Evolutionary conservation across 37 sponge, comb jelly and placozoan species (phyloP).

Genomic region (Axinella damicornis): DNA sequence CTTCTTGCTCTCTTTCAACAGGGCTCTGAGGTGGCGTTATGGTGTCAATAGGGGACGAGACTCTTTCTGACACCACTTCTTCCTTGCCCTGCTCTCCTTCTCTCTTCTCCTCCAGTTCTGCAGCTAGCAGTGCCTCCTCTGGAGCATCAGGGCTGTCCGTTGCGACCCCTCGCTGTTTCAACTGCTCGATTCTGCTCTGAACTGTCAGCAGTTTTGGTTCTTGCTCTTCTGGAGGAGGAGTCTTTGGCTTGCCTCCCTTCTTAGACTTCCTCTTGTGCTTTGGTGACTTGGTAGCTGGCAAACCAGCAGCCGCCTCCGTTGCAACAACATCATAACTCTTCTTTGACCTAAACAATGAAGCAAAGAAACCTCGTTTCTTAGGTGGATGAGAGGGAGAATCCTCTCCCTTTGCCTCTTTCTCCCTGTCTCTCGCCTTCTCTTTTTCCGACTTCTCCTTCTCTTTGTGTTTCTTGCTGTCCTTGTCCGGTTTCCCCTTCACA

Average conservation of each 20-base stretch:
- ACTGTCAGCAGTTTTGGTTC: background rate
- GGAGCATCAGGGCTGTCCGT: conserved; percentile 4
- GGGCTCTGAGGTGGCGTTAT: background rate
- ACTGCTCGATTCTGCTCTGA: conserved; percentile 4
- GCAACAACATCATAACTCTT: conserved; percentile 2
- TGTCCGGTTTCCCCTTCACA: too few relatives aligned
- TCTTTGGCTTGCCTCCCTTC: background rate
- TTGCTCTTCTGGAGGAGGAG: background rate
- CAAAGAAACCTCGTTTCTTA: background rate
- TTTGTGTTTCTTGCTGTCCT: background rate
- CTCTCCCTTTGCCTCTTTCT: too few relatives aligned
- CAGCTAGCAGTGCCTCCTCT: background rate
- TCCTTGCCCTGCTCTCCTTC: conserved; percentile 2
- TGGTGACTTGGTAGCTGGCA: background rate
- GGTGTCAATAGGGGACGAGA: background rate
- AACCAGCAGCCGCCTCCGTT: too few relatives aligned
- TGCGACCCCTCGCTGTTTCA: conserved; percentile 21
- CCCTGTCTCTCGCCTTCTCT: too few relatives aligned
- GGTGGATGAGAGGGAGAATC: too few relatives aligned
- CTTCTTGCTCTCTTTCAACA: too few relatives aligned
- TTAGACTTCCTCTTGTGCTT: background rate
- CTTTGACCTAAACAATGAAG: background rate
- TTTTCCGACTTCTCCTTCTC: conserved; percentile 7
- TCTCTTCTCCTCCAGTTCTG: background rate
- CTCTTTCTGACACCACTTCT: background rate